Conservation (phyloP, 2,797 vertebrate genomes). For the Meda fulgida region DNA sequence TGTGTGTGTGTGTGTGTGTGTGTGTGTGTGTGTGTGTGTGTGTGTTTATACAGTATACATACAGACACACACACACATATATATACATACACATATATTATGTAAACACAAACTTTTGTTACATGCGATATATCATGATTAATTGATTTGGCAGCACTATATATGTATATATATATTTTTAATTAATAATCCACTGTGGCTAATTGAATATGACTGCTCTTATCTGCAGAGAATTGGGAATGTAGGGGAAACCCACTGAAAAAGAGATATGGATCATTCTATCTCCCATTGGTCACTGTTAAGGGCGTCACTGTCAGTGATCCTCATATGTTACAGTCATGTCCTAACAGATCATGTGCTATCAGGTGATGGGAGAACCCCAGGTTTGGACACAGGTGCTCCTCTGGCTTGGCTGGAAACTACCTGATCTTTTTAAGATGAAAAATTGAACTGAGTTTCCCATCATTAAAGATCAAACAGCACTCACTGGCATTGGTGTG, state of each 20-base stretch:
- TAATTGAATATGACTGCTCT: background rate
- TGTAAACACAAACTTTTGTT: too few relatives aligned
- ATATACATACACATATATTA: too few relatives aligned
- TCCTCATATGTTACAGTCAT: conserved; percentile 23
- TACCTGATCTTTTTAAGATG: conserved; percentile 69
- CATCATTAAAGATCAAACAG: conserved; percentile 60
- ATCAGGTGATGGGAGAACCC: conserved; percentile 52
- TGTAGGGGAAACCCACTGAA: conserved; percentile 19
- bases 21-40: too few relatives aligned
- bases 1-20: too few relatives aligned
- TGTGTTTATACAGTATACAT: too few relatives aligned
- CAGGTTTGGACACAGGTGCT: conserved; percentile 48
- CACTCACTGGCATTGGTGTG: background rate
- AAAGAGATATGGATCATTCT: conserved; percentile 11
- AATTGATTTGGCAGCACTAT: too few relatives aligned
- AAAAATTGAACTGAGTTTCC: conserved; percentile 64
- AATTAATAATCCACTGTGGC: background rate
- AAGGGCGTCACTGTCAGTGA: background rate
- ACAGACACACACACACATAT: too few relatives aligned
- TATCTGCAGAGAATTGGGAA: background rate
- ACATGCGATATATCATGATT: too few relatives aligned
- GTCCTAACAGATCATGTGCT: conserved; percentile 46
- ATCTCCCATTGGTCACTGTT: conserved; percentile 37
- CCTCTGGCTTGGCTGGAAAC: conserved; percentile 73
- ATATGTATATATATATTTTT: too few relatives aligned